Percentiles rank a stretch among this genome's conserved stretches.
Evolutionary conservation across 2,888 invertebrate genomes (phyloP).

Genomic region (Lepidochitona cinerea): DNA sequence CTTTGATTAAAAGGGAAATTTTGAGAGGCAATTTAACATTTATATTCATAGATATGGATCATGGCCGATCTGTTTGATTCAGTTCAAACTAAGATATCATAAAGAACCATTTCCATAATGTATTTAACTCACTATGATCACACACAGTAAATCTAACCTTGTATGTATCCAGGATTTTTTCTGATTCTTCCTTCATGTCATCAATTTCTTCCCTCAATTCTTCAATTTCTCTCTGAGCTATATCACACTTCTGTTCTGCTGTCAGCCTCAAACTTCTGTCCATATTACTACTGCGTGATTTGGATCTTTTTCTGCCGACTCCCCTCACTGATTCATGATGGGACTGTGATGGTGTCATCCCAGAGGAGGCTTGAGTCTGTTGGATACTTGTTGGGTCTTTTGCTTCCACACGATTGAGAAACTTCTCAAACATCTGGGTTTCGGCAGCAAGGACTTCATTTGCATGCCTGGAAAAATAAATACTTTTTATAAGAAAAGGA

Average conservation of each 20-base stretch:
- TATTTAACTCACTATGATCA: too few species aligned
- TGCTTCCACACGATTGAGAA: constrained; percentile 65
- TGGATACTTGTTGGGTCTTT: constrained; percentile 42
- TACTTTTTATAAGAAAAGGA: not conserved
- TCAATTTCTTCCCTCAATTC: constrained; percentile 67
- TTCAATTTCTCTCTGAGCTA: constrained; percentile 70
- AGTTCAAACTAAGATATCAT: too few species aligned
- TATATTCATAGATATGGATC: too few species aligned
- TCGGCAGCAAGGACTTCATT: constrained; percentile 68
- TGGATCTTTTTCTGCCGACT: constrained; percentile 64
- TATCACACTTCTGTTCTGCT: constrained; percentile 71
- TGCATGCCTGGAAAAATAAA: constrained; percentile 51
- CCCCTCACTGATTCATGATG: constrained; percentile 40
- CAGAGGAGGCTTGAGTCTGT: constrained; percentile 1
- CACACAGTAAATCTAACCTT: constrained; percentile 47
- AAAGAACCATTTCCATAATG: too few species aligned
- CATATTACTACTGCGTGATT: constrained; percentile 61
- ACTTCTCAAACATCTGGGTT: constrained; percentile 71
- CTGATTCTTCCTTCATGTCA: constrained; percentile 66
- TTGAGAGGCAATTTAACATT: too few species aligned
- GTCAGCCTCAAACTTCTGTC: constrained; percentile 64
- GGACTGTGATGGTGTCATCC: constrained; percentile 50
- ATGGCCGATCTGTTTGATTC: too few species aligned
- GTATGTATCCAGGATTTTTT: constrained; percentile 67
- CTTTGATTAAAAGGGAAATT: too few species aligned